Evolutionary conservation across 1,140 invertebrate genomes (phyloP).

Genomic region (Ostrea edulis): DNA sequence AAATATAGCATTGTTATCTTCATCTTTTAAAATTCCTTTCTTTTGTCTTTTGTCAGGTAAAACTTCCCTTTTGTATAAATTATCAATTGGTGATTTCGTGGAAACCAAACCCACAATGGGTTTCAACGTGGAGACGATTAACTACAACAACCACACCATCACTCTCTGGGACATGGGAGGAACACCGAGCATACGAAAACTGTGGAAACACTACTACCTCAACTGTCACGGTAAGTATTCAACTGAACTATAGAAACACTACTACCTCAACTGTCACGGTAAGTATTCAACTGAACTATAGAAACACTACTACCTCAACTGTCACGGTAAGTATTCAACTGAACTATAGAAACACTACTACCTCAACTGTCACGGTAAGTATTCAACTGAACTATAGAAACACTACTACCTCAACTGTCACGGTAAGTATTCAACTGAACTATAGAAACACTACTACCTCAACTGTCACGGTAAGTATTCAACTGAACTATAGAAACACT

Average conservation of each 20-base stretch:
- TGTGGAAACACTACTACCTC: slow-evolving; percentile 79
- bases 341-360: too few species aligned
- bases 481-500: too few species aligned
- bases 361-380: too few species aligned
- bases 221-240: slow-evolving; percentile 53
- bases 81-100: slow-evolving; percentile 89
- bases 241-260: neutral
- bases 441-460: too few species aligned
- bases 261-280: neutral
- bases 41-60: slow-evolving; percentile 57
- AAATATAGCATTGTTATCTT: neutral
- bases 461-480: too few species aligned
- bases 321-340: neutral
- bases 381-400: too few species aligned
- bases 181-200: slow-evolving; percentile 76
- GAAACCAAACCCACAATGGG: slow-evolving; percentile 73
- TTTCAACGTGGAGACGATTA: slow-evolving; percentile 72
- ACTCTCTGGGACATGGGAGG: slow-evolving; percentile 80
- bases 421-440: too few species aligned
- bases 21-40: neutral
- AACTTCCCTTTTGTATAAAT: slow-evolving; percentile 96
- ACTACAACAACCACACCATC: slow-evolving; percentile 72
- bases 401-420: too few species aligned
- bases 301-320: neutral
- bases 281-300: too few species aligned